A percentile compares a stretch with the other conserved stretches of the same genome.
phyloP scores from a whole-genome alignment of 2,113 vertebrate genomes.

The Saimiri boliviensis region DNA sequence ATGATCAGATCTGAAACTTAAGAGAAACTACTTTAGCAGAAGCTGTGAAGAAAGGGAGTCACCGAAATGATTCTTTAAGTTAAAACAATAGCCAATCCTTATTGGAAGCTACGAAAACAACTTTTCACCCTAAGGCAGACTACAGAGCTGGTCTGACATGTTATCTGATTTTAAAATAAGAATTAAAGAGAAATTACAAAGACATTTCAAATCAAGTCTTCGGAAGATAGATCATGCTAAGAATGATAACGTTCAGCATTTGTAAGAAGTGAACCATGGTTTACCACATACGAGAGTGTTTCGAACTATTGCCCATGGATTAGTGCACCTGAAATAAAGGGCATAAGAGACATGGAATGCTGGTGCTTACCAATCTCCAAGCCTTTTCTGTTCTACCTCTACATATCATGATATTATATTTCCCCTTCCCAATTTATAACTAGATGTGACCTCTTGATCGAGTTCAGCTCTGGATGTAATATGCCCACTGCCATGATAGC shows the following conservation, averaged over 20 bases:
- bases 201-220: conserved; percentile 1
- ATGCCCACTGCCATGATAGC: background rate
- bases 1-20: conserved; percentile 46
- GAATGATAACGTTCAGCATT: background rate
- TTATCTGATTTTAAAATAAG: background rate
- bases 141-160: background rate
- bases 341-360: background rate
- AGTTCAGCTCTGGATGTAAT: background rate
- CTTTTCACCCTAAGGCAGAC: background rate
- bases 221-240: background rate
- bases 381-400: background rate
- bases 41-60: background rate
- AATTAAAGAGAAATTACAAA: conserved; percentile 9
- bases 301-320: background rate
- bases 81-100: background rate
- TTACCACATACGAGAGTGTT: background rate
- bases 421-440: background rate
- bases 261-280: conserved; percentile 15
- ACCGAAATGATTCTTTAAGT: background rate
- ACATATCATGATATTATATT: too few relatives aligned
- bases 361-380: background rate
- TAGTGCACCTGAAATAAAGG: background rate
- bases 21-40: conserved; percentile 22
- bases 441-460: background rate
- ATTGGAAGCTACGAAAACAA: background rate